Evolutionary conservation across 2,113 vertebrate genomes (phyloP).

Genomic region (Ivindomyrus marchei): DNA sequence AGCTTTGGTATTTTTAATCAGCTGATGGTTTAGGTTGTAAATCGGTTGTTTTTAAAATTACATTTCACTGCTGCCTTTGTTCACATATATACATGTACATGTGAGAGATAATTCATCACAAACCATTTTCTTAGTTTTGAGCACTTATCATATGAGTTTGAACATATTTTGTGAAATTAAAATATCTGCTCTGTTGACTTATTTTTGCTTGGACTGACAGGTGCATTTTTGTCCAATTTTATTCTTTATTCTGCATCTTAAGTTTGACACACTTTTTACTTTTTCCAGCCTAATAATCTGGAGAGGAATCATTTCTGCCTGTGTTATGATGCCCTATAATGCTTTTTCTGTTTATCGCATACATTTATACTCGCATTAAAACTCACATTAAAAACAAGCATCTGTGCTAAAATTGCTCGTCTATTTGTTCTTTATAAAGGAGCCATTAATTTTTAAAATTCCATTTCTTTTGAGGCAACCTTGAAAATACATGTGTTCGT

Average conservation of each 20-base stretch:
- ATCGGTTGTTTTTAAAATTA: not conserved
- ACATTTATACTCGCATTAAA: not conserved
- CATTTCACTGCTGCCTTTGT: not conserved
- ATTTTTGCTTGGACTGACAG: not conserved
- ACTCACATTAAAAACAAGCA: not conserved
- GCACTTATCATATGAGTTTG: not conserved
- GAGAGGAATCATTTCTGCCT: not conserved
- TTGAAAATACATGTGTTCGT: not conserved
- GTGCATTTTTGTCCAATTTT: not conserved
- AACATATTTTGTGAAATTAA: not conserved
- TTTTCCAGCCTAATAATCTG: not conserved
- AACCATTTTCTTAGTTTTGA: not conserved
- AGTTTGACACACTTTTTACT: not conserved
- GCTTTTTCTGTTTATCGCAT: not conserved
- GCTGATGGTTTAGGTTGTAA: not conserved
- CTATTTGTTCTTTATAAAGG: not conserved
- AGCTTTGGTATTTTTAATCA: not conserved
- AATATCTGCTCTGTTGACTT: not conserved
- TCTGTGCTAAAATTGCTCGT: not conserved
- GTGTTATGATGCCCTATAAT: slow-evolving; percentile 33
- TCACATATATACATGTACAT: too few species aligned
- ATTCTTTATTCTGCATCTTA: not conserved
- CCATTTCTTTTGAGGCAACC: not conserved
- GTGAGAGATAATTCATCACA: not conserved
- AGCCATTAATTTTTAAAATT: not conserved